Percentiles rank a stretch among this genome's conserved stretches.
phyloP scores from a whole-genome alignment of 1,140 invertebrate species.

The Mizuhopecten yessoensis region DNA sequence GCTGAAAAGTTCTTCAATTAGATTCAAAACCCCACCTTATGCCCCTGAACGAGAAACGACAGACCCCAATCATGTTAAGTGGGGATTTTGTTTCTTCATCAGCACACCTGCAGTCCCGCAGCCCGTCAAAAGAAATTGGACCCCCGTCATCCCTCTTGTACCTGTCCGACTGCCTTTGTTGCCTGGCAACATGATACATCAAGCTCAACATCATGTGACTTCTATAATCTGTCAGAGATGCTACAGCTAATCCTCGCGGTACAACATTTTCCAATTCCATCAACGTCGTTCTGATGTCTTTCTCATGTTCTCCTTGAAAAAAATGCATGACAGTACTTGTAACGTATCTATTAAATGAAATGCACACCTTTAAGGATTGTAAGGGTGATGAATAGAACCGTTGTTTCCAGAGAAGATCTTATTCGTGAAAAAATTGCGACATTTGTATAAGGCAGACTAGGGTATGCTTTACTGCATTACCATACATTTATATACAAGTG shows the following conservation, averaged over 20 bases:
- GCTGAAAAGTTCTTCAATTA: background rate
- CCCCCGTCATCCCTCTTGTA: slow-evolving; percentile 6
- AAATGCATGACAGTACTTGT: slow-evolving; percentile 28
- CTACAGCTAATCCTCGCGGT: background rate
- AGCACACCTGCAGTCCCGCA: background rate
- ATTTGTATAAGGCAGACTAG: background rate
- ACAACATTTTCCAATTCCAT: slow-evolving; percentile 38
- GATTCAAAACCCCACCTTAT: background rate
- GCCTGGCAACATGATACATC: slow-evolving; percentile 10
- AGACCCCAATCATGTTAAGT: slow-evolving; percentile 32
- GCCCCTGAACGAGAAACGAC: background rate
- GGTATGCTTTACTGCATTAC: background rate
- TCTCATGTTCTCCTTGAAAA: background rate
- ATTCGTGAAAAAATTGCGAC: no score
- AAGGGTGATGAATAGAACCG: background rate
- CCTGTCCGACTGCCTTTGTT: background rate
- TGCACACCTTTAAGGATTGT: background rate
- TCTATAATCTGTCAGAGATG: slow-evolving; percentile 21
- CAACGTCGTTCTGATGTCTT: slow-evolving; percentile 1
- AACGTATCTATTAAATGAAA: slow-evolving; percentile 12
- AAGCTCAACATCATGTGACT: background rate
- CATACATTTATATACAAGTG: background rate
- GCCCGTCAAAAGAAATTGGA: slow-evolving; percentile 9
- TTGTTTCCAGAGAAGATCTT: background rate
- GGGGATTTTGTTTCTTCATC: slow-evolving; percentile 31